These are phyloP conservation scores for Anodontia alba DNA, from an alignment of 2,888 invertebrate species.

Conservation along the genomic window DNA sequence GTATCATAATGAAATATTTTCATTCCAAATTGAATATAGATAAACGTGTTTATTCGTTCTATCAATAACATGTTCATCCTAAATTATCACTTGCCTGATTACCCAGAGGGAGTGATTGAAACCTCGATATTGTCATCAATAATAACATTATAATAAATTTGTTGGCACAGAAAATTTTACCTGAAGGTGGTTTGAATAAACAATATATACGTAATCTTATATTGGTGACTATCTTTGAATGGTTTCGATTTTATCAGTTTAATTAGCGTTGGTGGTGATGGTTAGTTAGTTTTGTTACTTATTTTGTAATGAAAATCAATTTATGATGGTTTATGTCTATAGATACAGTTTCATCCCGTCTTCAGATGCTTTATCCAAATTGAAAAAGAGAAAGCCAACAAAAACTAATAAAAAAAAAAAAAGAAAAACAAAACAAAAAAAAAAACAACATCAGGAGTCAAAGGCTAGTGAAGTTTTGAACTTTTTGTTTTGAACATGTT, in stretches of 20 bases:
- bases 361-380: no score
- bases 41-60: not conserved
- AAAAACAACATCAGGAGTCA: no score
- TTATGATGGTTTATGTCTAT: no score
- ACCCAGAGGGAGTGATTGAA: not conserved
- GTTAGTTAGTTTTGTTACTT: not conserved
- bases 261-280: not conserved
- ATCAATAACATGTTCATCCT: not conserved
- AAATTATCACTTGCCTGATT: constrained; percentile 9
- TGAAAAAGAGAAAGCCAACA: no score
- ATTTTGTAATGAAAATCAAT: no score
- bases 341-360: no score
- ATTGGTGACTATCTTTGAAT: not conserved
- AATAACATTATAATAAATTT: constrained; percentile 15
- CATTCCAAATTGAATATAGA: not conserved
- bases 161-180: not conserved
- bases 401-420: no score
- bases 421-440: no score
- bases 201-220: not conserved
- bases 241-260: not conserved
- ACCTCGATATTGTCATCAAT: constrained; percentile 11
- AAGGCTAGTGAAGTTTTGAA: no score
- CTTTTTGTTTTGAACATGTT: no score
- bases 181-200: not conserved
- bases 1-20: not conserved